A percentile compares a stretch with the other conserved stretches of the same genome.
Conservation (phyloP, 2,797 vertebrate species). For the Dicrostonyx torquatus region DNA sequence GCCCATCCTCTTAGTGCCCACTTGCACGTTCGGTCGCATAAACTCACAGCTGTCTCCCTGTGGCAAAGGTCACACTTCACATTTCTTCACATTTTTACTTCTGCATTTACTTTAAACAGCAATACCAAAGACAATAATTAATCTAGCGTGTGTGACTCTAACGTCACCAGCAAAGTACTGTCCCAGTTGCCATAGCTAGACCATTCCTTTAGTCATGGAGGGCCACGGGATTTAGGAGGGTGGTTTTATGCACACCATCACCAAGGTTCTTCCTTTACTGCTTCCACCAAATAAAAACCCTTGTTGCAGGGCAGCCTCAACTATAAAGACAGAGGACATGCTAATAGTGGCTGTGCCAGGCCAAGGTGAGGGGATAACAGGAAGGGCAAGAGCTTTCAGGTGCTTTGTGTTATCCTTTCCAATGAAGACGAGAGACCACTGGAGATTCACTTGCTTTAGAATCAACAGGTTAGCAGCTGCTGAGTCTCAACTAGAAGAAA, state of each 20-base stretch:
- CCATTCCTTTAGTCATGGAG: constrained; percentile 32
- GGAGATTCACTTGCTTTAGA: not conserved
- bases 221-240: constrained; percentile 15
- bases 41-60: not conserved
- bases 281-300: constrained; percentile 37
- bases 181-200: not conserved
- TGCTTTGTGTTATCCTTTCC: not conserved
- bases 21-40: not conserved
- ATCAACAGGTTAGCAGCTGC: not conserved
- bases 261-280: constrained; percentile 6
- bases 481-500: not conserved
- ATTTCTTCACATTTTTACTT: constrained; percentile 53
- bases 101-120: constrained; percentile 27
- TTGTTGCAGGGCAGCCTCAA: constrained; percentile 6
- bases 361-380: not conserved
- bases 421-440: not conserved
- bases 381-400: not conserved
- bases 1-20: not conserved
- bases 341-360: not conserved
- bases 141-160: constrained; percentile 4
- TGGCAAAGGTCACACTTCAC: not conserved
- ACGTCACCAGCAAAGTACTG: not conserved
- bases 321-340: not conserved
- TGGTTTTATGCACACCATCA: constrained; percentile 24
- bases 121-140: constrained; percentile 18